Conservation (phyloP, 2,113 vertebrate genomes). For the Meriones unguiculatus region DNA sequence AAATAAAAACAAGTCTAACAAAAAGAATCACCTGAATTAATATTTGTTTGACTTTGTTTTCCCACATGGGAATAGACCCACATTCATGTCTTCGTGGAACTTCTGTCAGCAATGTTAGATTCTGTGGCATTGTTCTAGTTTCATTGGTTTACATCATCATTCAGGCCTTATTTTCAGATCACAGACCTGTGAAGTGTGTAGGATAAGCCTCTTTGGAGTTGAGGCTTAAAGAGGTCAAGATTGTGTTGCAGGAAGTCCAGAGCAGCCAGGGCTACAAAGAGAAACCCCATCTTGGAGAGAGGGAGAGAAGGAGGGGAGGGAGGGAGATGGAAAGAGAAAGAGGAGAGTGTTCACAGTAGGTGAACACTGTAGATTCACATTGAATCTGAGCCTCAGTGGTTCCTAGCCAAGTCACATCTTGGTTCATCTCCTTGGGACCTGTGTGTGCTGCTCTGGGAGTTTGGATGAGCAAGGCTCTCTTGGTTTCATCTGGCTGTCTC, state of each 20-base stretch:
- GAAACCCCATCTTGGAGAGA: too few species aligned
- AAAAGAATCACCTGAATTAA: background rate
- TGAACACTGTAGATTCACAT: too few species aligned
- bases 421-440: background rate
- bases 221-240: background rate
- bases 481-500: background rate
- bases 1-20: background rate
- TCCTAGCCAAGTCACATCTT: background rate
- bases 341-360: background rate
- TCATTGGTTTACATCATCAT: background rate
- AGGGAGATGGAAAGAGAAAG: too few species aligned
- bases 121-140: background rate
- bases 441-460: background rate
- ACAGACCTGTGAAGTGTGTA: background rate
- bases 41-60: constrained; percentile 38
- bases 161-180: background rate
- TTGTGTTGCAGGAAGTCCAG: too few species aligned
- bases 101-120: background rate
- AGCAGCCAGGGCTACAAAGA: too few species aligned
- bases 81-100: fast-evolving
- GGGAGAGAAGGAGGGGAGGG: too few species aligned
- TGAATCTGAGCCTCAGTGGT: background rate
- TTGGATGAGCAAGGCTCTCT: background rate
- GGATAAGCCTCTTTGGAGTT: background rate
- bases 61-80: background rate